Evolutionary conservation across 1,140 invertebrate genomes (phyloP).

Genomic region (Hylaeus anthracinus): DNA sequence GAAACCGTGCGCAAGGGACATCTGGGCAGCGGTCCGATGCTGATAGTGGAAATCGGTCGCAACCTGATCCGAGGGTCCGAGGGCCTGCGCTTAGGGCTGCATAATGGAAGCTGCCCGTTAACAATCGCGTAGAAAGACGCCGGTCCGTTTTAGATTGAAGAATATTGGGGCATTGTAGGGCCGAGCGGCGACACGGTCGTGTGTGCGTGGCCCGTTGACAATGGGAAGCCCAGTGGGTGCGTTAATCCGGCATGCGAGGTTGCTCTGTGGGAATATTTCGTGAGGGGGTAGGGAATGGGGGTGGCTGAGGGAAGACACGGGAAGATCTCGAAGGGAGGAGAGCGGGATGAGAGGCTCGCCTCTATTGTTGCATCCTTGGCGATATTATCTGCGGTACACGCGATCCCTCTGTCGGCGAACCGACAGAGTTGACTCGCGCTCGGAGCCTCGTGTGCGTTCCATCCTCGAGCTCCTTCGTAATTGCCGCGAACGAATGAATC

Average conservation of each 20-base stretch:
- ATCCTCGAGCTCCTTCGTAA: constrained; percentile 48
- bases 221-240: constrained; percentile 67
- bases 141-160: constrained; percentile 65
- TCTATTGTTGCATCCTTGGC: constrained; percentile 63
- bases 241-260: constrained; percentile 57
- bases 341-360: constrained; percentile 35
- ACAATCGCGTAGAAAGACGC: constrained; percentile 67
- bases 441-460: constrained; percentile 53
- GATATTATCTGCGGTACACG: constrained; percentile 66
- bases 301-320: constrained; percentile 1
- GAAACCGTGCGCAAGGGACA: not conserved
- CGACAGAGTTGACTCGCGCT: constrained; percentile 57
- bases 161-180: constrained; percentile 68
- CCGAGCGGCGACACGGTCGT: constrained; percentile 1
- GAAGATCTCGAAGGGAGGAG: not conserved
- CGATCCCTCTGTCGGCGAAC: constrained; percentile 65
- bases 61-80: constrained; percentile 62
- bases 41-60: constrained; percentile 61
- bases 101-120: constrained; percentile 60
- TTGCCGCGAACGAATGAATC: constrained; percentile 58
- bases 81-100: constrained; percentile 10
- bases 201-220: constrained; percentile 56
- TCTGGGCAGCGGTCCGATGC: constrained; percentile 13
- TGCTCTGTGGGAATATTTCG: constrained; percentile 68
- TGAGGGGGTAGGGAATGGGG: constrained; percentile 21